A percentile compares a stretch with the other conserved stretches of the same genome.
Evolutionary conservation across 2,113 vertebrate genomes (phyloP).

Genomic region (Oophaga pumilio): DNA sequence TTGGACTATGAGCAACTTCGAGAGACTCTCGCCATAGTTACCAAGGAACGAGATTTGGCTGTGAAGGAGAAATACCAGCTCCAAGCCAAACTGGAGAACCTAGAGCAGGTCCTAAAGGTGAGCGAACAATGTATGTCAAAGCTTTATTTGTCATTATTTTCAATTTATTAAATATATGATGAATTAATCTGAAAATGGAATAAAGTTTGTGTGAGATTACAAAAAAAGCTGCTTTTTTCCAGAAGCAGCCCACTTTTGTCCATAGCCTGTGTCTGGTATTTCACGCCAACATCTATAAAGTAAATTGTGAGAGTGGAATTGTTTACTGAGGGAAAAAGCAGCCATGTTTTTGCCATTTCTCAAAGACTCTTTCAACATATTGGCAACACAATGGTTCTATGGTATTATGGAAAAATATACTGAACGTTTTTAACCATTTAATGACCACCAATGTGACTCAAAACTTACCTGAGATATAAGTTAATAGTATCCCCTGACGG

Average conservation of each 20-base stretch:
- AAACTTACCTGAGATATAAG: too few relatives aligned
- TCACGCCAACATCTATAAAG: too few relatives aligned
- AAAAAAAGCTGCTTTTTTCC: not conserved
- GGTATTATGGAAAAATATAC: not conserved
- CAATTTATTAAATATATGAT: not conserved
- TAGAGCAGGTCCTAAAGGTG: conserved; percentile 99
- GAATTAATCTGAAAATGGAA: not conserved
- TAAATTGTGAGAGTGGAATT: not conserved
- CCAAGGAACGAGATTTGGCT: conserved; percentile 84
- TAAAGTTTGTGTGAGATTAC: not conserved
- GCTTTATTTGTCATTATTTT: not conserved
- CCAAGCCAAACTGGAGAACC: conserved; percentile 99
- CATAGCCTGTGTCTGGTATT: not conserved
- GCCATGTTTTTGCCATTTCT: not conserved
- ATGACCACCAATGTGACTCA: too few relatives aligned
- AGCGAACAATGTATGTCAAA: not conserved
- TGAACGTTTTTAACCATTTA: not conserved
- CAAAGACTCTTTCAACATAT: not conserved
- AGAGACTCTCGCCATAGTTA: conserved; percentile 79
- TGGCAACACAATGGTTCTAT: not conserved
- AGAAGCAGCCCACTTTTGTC: not conserved
- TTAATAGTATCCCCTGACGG: too few relatives aligned
- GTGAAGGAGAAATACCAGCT: conserved; percentile 85
- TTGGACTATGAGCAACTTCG: conserved; percentile 82
- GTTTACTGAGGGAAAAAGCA: not conserved